These are phyloP conservation scores for Sphenopsis melanotis DNA, from an alignment of 2,797 vertebrate genomes.

Conservation along the genomic window DNA sequence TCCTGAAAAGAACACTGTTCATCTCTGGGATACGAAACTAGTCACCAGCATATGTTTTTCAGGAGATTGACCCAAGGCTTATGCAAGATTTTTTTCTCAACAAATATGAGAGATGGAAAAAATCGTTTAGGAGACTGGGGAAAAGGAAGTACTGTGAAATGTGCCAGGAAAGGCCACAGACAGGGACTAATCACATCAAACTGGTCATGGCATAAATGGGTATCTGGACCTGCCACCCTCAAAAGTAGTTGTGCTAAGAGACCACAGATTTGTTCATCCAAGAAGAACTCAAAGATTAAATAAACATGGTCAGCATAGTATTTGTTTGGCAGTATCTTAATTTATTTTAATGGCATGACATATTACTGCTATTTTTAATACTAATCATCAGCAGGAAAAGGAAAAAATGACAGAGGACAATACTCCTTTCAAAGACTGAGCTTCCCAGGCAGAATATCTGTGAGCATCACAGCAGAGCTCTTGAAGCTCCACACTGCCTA, in stretches of 20 bases:
- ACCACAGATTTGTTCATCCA: neutral
- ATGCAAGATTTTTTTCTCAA: neutral
- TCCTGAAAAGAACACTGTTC: neutral
- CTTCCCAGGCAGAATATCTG: neutral
- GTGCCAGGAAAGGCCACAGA: neutral
- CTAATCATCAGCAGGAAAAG: neutral
- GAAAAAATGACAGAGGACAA: neutral
- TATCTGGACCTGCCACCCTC: neutral
- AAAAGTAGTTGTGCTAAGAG: neutral
- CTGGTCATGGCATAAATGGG: neutral
- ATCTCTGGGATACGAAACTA: neutral
- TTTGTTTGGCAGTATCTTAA: neutral
- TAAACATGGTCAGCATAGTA: neutral
- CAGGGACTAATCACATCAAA: neutral
- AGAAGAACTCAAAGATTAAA: neutral
- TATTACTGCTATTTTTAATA: neutral
- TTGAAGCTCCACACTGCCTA: accelerated
- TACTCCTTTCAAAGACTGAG: neutral
- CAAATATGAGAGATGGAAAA: neutral
- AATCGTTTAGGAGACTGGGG: neutral
- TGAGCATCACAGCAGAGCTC: neutral
- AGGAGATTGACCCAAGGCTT: neutral
- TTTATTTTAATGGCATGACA: neutral
- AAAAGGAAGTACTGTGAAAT: neutral
- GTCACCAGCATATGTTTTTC: neutral